Evolutionary conservation across 2,113 vertebrate species (phyloP).

Genomic region (Centropristis striata): DNA sequence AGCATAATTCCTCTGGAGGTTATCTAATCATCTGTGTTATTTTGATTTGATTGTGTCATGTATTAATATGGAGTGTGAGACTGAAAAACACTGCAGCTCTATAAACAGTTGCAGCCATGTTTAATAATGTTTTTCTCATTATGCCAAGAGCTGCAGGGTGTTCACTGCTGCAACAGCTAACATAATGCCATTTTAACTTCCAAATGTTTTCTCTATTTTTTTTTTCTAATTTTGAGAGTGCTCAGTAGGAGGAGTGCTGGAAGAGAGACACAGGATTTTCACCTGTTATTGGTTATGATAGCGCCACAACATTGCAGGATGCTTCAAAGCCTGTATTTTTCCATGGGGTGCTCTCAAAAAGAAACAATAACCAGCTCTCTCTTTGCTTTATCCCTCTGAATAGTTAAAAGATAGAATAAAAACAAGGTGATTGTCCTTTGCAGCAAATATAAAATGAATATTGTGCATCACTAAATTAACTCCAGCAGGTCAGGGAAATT

Average conservation of each 20-base stretch:
- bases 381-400: neutral
- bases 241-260: neutral
- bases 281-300: conserved; percentile 12
- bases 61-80: conserved; percentile 20
- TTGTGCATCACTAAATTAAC: neutral
- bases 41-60: conserved; percentile 18
- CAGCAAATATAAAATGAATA: neutral
- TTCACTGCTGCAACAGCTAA: conserved; percentile 24
- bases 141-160: conserved; percentile 52
- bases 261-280: neutral
- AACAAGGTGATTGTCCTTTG: conserved; percentile 1
- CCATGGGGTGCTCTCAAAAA: neutral
- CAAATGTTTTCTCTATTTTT: conserved; percentile 14
- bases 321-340: neutral
- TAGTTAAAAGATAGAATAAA: conserved; percentile 10
- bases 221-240: conserved; percentile 19
- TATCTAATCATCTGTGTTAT: conserved; percentile 18
- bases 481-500: neutral
- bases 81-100: conserved; percentile 29
- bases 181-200: conserved; percentile 41
- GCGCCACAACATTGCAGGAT: neutral
- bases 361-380: neutral
- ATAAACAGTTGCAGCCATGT: conserved; percentile 34
- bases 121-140: conserved; percentile 60
- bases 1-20: conserved; percentile 7